phyloP scores from a whole-genome alignment of 2,888 invertebrate species.

The Monoplex corrugatus region DNA sequence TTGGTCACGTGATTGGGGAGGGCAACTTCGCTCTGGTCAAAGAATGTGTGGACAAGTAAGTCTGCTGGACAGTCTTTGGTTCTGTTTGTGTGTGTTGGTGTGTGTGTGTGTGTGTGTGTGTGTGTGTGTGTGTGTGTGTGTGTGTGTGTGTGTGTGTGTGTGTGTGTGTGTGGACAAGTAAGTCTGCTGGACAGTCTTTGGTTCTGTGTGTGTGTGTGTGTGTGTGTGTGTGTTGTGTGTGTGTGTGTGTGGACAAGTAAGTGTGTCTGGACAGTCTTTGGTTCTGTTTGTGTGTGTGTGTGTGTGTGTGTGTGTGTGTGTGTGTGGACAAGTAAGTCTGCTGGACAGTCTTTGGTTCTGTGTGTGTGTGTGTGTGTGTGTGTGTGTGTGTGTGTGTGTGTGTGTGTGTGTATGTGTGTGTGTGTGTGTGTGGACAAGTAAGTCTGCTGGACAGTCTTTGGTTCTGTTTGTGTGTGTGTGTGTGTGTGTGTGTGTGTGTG shows the following conservation, averaged over 20 bases:
- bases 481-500: too few relatives aligned
- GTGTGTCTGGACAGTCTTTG: too few relatives aligned
- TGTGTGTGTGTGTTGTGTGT: background rate
- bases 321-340: too few relatives aligned
- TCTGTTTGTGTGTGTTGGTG: too few relatives aligned
- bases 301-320: background rate
- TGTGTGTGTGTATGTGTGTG: too few relatives aligned
- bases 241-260: too few relatives aligned
- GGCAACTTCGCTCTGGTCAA: slow-evolving; percentile 98
- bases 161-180: slow-evolving; percentile 9
- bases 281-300: background rate
- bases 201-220: slow-evolving; percentile 10
- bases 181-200: too few relatives aligned
- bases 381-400: background rate
- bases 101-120: background rate
- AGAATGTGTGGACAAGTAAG: slow-evolving; percentile 87
- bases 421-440: too few relatives aligned
- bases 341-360: too few relatives aligned
- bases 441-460: too few relatives aligned
- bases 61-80: too few relatives aligned
- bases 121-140: background rate
- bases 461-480: too few relatives aligned
- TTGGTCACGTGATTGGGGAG: slow-evolving; percentile 93
- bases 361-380: background rate
- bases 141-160: slow-evolving; percentile 35